Conservation (phyloP, 2,888 invertebrate species). For the Odontocerum albicorne region DNA sequence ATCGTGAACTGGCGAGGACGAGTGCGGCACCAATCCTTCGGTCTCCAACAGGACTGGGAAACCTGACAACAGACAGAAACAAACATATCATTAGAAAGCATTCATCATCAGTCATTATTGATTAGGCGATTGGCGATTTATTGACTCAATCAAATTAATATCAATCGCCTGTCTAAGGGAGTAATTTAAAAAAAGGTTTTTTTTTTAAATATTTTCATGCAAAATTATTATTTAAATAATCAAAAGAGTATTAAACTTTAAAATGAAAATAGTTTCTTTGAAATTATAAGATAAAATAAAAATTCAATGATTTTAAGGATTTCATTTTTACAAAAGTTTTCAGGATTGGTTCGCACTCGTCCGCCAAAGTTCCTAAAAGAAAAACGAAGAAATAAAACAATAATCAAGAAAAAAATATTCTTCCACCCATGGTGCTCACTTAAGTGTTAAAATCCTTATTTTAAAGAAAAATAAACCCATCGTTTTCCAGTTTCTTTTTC, state of each 20-base stretch:
- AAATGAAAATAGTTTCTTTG: background rate
- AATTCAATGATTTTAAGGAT: too few relatives aligned
- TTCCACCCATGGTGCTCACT: too few relatives aligned
- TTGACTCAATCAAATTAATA: slow-evolving; percentile 2
- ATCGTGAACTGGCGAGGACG: slow-evolving; percentile 30
- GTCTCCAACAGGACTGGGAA: slow-evolving; percentile 52
- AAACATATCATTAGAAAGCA: slow-evolving; percentile 36
- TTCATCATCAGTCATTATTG: slow-evolving; percentile 32
- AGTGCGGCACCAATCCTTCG: slow-evolving; percentile 35
- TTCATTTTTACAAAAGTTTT: too few relatives aligned
- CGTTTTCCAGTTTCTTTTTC: too few relatives aligned
- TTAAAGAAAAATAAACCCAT: too few relatives aligned
- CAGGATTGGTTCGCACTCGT: slow-evolving; percentile 31
- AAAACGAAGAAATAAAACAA: slow-evolving; percentile 10
- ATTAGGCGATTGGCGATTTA: too few relatives aligned
- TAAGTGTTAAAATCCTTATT: too few relatives aligned
- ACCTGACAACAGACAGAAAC: slow-evolving; percentile 63
- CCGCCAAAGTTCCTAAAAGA: slow-evolving; percentile 22
- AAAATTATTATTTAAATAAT: too few relatives aligned
- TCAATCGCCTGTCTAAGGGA: slow-evolving; percentile 8
- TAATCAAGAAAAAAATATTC: too few relatives aligned
- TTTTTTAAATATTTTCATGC: background rate
- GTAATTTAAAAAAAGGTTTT: background rate
- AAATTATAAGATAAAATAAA: background rate
- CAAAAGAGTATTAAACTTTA: background rate